Evolutionary conservation across 1,140 invertebrate species (phyloP), one percentile per base, ranked within the genome.

Genomic region (Sarcophaga bullata): DNA sequence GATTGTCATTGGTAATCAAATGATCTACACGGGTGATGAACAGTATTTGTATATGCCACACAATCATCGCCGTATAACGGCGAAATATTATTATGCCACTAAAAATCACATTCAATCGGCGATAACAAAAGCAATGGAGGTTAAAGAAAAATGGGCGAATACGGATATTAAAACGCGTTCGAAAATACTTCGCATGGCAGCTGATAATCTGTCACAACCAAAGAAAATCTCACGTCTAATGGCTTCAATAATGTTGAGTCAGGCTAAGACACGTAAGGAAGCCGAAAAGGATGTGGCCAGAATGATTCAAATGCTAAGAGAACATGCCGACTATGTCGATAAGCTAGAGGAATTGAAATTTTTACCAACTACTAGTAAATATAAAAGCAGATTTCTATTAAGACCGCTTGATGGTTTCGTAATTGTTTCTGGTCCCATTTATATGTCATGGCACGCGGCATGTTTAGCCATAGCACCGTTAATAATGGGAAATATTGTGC

Each of bases 381-480:
- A 93, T 2, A 93, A 98, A 88, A 92, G 96, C 72, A 84, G 58
- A 46, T 86, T 84, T 7, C 48, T 84, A 13, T 96, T 97, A 89
- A 91, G 98, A 84, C 97, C 97, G 8, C 92, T 98, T 86, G 98
- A 99, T 92, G 98, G 98, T 6, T 99, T 99, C 90, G 95, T 99
- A 84, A 98, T 98, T 11, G 97, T 98, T 0, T 93, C 99, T 8
- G 96, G 97, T 75, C 98, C 98, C 0, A 99, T 99, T 89, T 99
- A 99, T 91, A 99, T 99, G 87, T 99, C 98, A 52, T 98, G 98
- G 2, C 99, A 99, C 86, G 98, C 97, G 81, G 98, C 98, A 49
- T 98, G 99, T 91, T 91, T 99, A 52, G 95, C 96, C 0, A 96
- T 97, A 84, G 97, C 98, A 13, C 98, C 98, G 8, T 97, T 98